phyloP scores from a whole-genome alignment of 2,797 vertebrate species.

The Vireo griseus region DNA sequence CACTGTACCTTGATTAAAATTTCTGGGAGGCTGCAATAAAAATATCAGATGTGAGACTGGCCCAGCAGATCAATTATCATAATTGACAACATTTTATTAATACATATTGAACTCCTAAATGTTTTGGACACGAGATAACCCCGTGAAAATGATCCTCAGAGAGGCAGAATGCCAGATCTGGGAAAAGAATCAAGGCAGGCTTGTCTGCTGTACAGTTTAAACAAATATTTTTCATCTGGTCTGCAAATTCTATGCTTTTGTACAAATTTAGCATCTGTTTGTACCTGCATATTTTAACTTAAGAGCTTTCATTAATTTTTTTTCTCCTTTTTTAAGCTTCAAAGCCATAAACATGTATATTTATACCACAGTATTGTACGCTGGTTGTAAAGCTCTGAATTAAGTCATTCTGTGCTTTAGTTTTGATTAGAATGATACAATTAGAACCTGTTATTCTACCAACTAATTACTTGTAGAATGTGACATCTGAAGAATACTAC shows the following conservation, averaged over 20 bases:
- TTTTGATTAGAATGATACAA: slow-evolving; percentile 70
- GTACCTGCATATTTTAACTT: slow-evolving; percentile 68
- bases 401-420: slow-evolving; percentile 64
- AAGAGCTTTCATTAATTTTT: slow-evolving; percentile 40
- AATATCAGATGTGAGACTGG: slow-evolving; percentile 73
- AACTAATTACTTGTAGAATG: slow-evolving; percentile 64
- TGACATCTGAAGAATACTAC: slow-evolving; percentile 66
- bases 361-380: slow-evolving; percentile 50
- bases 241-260: slow-evolving; percentile 53
- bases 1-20: slow-evolving; percentile 83
- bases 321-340: slow-evolving; percentile 37
- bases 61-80: slow-evolving; percentile 76
- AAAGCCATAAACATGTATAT: slow-evolving; percentile 65
- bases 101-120: slow-evolving; percentile 67
- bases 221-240: slow-evolving; percentile 68
- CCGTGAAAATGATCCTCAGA: slow-evolving; percentile 64
- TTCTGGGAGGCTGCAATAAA: slow-evolving; percentile 80
- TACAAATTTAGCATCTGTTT: slow-evolving; percentile 70
- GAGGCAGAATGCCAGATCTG: slow-evolving; percentile 66
- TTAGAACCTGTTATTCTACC: slow-evolving; percentile 69
- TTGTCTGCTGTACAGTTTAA: slow-evolving; percentile 57
- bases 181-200: slow-evolving; percentile 64
- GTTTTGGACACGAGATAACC: slow-evolving; percentile 64
- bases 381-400: slow-evolving; percentile 64
- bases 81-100: slow-evolving; percentile 67